Base-by-base conservation (phyloP, 2,888 invertebrate species). In the Mayetiola destructor region DNA sequence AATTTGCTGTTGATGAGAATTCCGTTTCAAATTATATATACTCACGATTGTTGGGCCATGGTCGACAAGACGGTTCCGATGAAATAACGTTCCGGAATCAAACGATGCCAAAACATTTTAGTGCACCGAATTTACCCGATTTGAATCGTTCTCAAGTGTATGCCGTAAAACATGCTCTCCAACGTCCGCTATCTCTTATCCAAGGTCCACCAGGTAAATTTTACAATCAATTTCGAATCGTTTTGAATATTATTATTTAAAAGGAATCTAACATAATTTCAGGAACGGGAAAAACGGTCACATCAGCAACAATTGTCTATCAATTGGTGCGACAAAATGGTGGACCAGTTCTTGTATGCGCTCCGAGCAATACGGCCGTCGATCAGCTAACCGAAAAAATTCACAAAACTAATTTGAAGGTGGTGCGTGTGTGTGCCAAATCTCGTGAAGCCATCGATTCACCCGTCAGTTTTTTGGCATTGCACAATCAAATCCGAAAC, bases 331-430 rank as follows among this genome's bases (percentile, higher is more conserved):
- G 93, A 66, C 93, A 95, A 68, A 92, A 85, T 64, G 90, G 91
- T 4, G 91, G 91, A 1, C 91, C 93, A 0, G 95, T 99, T 0
- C 77, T 99, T 2, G 99, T 99, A 0, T 99, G 99, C 70, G 97
- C 99, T 0, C 99, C 99, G 0, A 95, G 94, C 60, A 99, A 99
- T 73, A 99, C 97, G 1, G 99, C 99, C 23, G 99, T 99, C 0
- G 99, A 99, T 72, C 99, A 99, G 67, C 77, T 99, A 18, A 97
- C 99, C 0, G 97, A 97, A 71, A 99, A 99, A 73, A 97, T 99
- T 57, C 97, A 99, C 71, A 81, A 86, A 62, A 97, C 97, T 6
- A 97, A 96, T 54, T 76, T 99, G 39, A 97, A 95, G 73, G 77
- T 77, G 4, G 94, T 99, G 2, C 79, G 99, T 1, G 78, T 99